phyloP scores from a whole-genome alignment of 2,113 vertebrate genomes.

The Apaloderma vittatum region DNA sequence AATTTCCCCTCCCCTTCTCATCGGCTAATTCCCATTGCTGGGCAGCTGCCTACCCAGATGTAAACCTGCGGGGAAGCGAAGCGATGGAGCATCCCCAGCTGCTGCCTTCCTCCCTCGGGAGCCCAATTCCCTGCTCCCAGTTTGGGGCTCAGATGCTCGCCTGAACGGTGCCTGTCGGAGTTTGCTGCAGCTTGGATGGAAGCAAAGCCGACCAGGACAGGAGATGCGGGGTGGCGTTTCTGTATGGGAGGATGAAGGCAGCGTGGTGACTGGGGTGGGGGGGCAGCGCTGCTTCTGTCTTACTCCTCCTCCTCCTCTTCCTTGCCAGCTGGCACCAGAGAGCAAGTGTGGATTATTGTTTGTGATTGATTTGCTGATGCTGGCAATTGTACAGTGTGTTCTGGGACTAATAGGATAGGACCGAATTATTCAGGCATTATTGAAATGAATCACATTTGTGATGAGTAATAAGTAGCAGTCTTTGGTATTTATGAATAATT shows the following conservation, averaged over 20 bases:
- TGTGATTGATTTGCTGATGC: conserved; percentile 54
- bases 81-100: neutral
- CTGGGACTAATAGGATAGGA: conserved; percentile 35
- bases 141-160: neutral
- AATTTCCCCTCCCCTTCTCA: neutral
- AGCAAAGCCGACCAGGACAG: fast-evolving
- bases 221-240: fast-evolving
- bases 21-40: neutral
- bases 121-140: neutral
- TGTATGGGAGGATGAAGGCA: neutral
- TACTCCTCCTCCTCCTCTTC: neutral
- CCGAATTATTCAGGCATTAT: conserved; percentile 44
- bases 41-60: neutral
- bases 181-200: neutral
- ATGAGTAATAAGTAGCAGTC: conserved; percentile 58
- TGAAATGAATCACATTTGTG: conserved; percentile 64
- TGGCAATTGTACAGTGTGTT: conserved; percentile 50
- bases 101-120: neutral
- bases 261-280: fast-evolving
- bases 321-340: neutral
- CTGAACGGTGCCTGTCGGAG: fast-evolving
- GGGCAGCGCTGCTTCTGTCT: neutral
- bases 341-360: neutral
- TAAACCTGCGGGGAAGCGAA: neutral
- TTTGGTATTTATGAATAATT: conserved; percentile 72